Evolutionary conservation across 2,888 invertebrate genomes (phyloP), one percentile per base, ranked within the genome.

Genomic region (Microchrysa polita): DNA sequence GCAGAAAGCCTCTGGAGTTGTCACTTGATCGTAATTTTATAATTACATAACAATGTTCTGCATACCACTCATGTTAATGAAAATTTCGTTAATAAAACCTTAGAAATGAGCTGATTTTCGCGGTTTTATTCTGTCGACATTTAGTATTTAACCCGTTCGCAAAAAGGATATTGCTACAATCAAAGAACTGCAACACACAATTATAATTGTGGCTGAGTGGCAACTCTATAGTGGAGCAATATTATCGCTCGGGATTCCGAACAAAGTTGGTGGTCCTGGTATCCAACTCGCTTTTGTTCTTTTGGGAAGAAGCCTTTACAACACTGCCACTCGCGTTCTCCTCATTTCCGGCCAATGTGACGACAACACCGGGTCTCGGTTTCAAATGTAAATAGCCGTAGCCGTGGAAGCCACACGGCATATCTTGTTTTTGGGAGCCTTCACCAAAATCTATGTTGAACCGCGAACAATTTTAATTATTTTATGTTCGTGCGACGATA

Each of bases 401-500:
- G n/a, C n/a, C n/a, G n/a, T 55, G 57, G 55, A 22, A 69, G 40
- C 69, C 57, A 57, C 57, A 57, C 69, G 42, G 40, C 16, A 57
- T 34, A 18, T 69, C 69, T 57, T 57, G 27, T 65, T 65, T 63
- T 69, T 42, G 18, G 48, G 22, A 1, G 22, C 40, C 57, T 18
- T 14, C 69, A 55, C 34, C 55, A 40, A 69, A 69, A 69, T 69
- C 69, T 69, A n/a, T n/a, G 69, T 69, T 69, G 34, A 69, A 69
- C 69, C 69, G 57, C 69, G 55, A 55, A 55, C 55, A 14, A 57
- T 40, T 69, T 69, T 69, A 69, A 69, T 69, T 69, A 69, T 69
- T 69, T 69, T 69, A 69, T 55, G 69, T 69, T 55, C 69, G 44
- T 69, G 69, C 69, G 69, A 69, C n/a, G n/a, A 69, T 57, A 57